These are phyloP conservation scores for Rhagoletis zephyria DNA, from an alignment of 1,140 invertebrate species.

Conservation along the genomic window DNA sequence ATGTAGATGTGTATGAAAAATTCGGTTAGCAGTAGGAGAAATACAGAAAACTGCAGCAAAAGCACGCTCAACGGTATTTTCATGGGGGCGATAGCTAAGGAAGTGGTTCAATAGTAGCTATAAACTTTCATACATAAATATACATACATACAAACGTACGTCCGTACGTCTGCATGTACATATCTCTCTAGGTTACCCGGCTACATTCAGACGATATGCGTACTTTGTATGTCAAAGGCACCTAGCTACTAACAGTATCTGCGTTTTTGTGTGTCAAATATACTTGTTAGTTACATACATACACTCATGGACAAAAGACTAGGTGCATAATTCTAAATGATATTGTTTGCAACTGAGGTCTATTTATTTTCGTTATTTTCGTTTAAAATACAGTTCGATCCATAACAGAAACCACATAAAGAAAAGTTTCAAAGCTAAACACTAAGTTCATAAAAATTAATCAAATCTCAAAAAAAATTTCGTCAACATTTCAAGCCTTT, in stretches of 20 bases:
- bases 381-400: no score
- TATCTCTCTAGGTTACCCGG: not conserved
- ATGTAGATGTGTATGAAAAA: not conserved
- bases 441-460: no score
- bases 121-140: not conserved
- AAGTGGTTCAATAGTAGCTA: conserved; percentile 15
- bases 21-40: not conserved
- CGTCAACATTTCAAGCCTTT: no score
- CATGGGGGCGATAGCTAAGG: not conserved
- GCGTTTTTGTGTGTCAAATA: not conserved
- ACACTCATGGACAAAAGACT: no score
- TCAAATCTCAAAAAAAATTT: no score
- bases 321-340: no score
- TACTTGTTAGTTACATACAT: not conserved
- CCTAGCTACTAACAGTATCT: not conserved
- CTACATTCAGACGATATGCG: not conserved
- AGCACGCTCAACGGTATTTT: conserved; percentile 47
- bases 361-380: no score
- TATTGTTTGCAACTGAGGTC: no score
- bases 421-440: not conserved
- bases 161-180: not conserved
- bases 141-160: not conserved
- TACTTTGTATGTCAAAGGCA: not conserved
- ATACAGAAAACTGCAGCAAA: conserved; percentile 29
- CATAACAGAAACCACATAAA: no score